Evolutionary conservation across 2,113 vertebrate species (phyloP).

Genomic region (Menidia beryllina): DNA sequence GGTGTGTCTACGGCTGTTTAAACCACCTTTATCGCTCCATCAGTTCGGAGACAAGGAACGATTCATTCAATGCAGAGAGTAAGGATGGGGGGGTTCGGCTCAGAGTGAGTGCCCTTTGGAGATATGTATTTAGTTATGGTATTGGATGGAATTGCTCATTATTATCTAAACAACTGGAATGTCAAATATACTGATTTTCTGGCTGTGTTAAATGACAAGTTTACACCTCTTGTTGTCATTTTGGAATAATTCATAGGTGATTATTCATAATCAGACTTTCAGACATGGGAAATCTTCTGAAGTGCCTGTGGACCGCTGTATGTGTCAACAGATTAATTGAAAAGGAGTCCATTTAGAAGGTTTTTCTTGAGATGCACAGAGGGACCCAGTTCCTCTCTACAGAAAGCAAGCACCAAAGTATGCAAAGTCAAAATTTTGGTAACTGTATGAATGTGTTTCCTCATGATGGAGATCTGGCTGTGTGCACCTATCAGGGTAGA

Average conservation of each 20-base stretch:
- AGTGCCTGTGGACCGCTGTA: too few species aligned
- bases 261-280: too few species aligned
- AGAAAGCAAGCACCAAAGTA: not conserved
- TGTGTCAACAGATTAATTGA: too few species aligned
- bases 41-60: slow-evolving; percentile 77
- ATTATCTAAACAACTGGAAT: not conserved
- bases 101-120: slow-evolving; percentile 5
- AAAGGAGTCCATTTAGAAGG: too few species aligned
- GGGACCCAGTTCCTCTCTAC: not conserved
- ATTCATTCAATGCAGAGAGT: slow-evolving; percentile 68
- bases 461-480: too few species aligned
- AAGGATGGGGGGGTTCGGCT: not conserved
- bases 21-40: slow-evolving; percentile 81
- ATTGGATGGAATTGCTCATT: slow-evolving; percentile 30
- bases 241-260: too few species aligned
- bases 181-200: not conserved
- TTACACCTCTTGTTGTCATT: not conserved
- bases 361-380: too few species aligned
- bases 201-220: not conserved
- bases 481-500: too few species aligned
- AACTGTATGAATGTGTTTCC: too few species aligned
- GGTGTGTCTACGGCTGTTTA: slow-evolving; percentile 75
- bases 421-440: too few species aligned
- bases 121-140: not conserved
- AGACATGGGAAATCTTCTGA: too few species aligned